These are phyloP conservation scores for Idaea straminata DNA, from an alignment of 2,888 invertebrate species.

Conservation along the genomic window DNA sequence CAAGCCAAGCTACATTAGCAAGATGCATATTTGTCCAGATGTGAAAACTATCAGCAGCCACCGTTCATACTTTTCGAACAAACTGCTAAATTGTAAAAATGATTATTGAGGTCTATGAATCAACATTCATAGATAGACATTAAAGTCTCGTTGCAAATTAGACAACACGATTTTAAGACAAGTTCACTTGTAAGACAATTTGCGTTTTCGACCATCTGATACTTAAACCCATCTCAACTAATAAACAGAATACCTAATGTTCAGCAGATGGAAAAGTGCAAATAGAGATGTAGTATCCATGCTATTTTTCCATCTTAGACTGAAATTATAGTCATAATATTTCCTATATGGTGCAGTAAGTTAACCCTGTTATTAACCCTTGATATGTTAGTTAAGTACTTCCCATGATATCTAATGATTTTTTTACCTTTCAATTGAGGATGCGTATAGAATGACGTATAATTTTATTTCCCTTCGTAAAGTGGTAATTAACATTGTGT, in stretches of 20 bases:
- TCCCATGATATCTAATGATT: slow-evolving; percentile 33
- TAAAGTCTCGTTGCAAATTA: no score
- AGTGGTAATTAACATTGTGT: slow-evolving; percentile 46
- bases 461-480: slow-evolving; percentile 27
- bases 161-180: no score
- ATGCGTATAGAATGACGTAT: slow-evolving; percentile 17
- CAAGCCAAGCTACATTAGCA: no score
- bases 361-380: slow-evolving; percentile 18
- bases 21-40: no score
- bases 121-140: no score
- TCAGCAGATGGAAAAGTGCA: not conserved
- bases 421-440: slow-evolving; percentile 30
- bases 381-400: slow-evolving; percentile 7
- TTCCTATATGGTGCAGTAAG: slow-evolving; percentile 7
- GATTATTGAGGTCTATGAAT: no score
- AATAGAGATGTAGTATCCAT: not conserved
- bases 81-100: no score
- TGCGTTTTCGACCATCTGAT: no score
- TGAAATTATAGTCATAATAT: slow-evolving; percentile 1
- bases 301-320: not conserved
- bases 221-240: not conserved
- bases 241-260: not conserved
- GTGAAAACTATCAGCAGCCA: no score
- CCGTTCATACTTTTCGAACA: no score
- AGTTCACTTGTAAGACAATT: no score